Conservation (phyloP, 2,888 invertebrate genomes). For the Lumbricus terrestris region DNA sequence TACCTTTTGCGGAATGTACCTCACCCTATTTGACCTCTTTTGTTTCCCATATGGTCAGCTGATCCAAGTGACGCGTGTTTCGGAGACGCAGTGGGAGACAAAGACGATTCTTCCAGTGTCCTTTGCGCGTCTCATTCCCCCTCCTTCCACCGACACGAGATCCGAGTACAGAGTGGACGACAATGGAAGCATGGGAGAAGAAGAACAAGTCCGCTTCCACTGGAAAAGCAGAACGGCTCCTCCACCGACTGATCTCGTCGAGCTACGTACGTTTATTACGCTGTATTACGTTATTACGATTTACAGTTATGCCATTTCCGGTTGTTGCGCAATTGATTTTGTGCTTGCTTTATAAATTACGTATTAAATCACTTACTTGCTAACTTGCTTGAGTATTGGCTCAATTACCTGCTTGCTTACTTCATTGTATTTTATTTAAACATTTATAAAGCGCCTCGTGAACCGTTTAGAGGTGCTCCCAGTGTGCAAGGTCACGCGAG, state of each 20-base stretch:
- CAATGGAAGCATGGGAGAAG: neutral
- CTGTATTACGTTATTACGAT: neutral
- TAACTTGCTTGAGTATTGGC: too few species aligned
- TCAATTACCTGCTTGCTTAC: too few species aligned
- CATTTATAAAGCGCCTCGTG: too few species aligned
- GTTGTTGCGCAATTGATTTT: too few species aligned
- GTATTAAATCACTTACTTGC: too few species aligned
- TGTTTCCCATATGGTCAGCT: too few species aligned
- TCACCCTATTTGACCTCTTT: too few species aligned
- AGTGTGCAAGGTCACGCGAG: too few species aligned
- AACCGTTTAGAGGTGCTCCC: too few species aligned
- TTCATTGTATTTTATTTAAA: too few species aligned
- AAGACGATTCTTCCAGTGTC: constrained; percentile 73
- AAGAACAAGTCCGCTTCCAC: neutral
- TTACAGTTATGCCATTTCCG: neutral
- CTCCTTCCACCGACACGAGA: constrained; percentile 22
- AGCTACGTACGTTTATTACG: constrained; percentile 41
- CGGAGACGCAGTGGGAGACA: constrained; percentile 68
- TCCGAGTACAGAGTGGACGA: neutral
- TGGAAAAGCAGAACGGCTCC: neutral
- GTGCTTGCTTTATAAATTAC: too few species aligned
- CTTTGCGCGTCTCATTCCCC: constrained; percentile 70
- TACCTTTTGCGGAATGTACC: too few species aligned
- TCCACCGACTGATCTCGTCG: constrained; percentile 36
- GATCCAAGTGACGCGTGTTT: constrained; percentile 70